Evolutionary conservation across 2,797 vertebrate species (phyloP), one percentile per base, ranked within the genome.

Genomic region (Mycteria americana): DNA sequence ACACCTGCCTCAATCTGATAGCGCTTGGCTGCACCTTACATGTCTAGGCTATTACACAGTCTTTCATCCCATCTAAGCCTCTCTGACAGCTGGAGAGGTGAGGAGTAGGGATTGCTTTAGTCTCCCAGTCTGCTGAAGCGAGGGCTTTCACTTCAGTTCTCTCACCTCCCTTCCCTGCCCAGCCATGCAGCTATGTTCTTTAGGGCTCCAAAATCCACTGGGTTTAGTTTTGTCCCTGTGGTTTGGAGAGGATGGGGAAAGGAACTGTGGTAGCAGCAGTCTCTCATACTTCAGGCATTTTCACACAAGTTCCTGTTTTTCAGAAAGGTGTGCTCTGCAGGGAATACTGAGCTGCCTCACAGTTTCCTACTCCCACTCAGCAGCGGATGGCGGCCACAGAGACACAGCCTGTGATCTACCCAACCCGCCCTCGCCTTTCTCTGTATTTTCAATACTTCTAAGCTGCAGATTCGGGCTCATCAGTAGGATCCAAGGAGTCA

Each of bases 361-460:
- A 23, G 68, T 16, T 88, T 72, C 87, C 73, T 65, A 18, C 88
- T 91, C 92, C 83, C 93, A 85, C 91, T 87, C 73, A 68, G 82
- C 79, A 81, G 69, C 1, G 10, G 85, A 78, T 75, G 86, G 93
- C 65, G 83, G 81, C 37, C 50, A 41, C 37, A 68, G 45, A 80
- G 76, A 76, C 19, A 39, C 46, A 70, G 87, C 57, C 75, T 77
- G 43, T 73, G n/a, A 68, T 74, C 81, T 92, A 64, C 60, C n/a
- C 78, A 65, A 28, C 23, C 21, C 0, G 0, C 45, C 48, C 84
- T 59, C 46, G 68, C 41, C 6, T 8, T 31, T 72, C 74, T 37
- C 67, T 46, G 81, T 68, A 46, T 93, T 89, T 93, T 41, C 67
- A 39, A 0, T 14, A 39, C 79, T 88, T 87, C 63, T 70, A 22